phyloP scores from a whole-genome alignment of 2,888 invertebrate genomes.

The Tinea pellionella region DNA sequence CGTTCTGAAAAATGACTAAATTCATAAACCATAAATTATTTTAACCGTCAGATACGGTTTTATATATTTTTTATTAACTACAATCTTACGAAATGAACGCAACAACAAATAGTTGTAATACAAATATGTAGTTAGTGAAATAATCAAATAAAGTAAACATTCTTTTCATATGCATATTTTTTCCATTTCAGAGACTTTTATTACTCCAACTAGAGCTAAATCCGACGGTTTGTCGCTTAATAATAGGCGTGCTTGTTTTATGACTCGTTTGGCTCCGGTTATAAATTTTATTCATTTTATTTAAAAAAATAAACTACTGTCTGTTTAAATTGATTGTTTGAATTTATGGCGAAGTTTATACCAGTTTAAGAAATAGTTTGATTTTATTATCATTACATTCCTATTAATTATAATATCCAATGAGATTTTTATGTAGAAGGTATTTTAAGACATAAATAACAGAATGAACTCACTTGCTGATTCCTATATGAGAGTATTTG shows the following conservation, averaged over 20 bases:
- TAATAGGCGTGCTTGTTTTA: conserved; percentile 48
- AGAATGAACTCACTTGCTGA: not conserved
- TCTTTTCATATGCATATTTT: conserved; percentile 44
- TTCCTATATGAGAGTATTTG: not conserved
- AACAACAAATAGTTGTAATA: conserved; percentile 8
- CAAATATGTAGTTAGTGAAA: conserved; percentile 11
- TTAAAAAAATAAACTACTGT: conserved; percentile 4
- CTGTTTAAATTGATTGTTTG: conserved; percentile 9
- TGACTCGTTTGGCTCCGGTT: conserved; percentile 35
- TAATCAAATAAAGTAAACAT: conserved; percentile 29
- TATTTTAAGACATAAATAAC: not conserved
- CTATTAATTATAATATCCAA: not conserved
- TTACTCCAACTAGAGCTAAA: conserved; percentile 41
- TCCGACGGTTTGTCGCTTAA: conserved; percentile 52
- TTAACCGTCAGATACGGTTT: not conserved
- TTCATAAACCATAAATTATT: too few relatives aligned
- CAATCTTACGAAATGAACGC: not conserved
- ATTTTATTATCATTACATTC: not conserved
- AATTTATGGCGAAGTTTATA: conserved; percentile 11
- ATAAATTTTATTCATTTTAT: conserved; percentile 32
- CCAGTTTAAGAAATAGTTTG: conserved; percentile 5
- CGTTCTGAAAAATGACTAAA: too few relatives aligned
- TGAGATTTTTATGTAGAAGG: not conserved
- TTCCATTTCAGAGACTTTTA: conserved; percentile 44
- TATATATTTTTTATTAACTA: not conserved